A percentile compares a stretch with the other conserved stretches of the same genome.
Conservation (phyloP, 2,888 invertebrate species). For the Branchinecta sandiegonensis region DNA sequence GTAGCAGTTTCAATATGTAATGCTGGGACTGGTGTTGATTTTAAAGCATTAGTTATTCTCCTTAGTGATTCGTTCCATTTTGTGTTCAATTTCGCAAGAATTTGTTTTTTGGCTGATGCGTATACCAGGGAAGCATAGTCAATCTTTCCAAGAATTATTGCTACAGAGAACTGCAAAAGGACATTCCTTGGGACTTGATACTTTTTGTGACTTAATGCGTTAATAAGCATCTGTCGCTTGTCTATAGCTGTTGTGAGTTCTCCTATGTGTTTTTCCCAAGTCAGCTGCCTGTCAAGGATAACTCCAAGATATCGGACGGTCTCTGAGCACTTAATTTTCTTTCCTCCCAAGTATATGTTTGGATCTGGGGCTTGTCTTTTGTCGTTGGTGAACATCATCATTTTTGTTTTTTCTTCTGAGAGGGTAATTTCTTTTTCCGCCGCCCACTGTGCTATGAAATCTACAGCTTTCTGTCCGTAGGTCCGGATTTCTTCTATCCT, state of each 20-base stretch:
- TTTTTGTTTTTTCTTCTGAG: slow-evolving; percentile 1
- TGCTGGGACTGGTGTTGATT: neutral
- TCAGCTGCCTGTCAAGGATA: too few relatives aligned
- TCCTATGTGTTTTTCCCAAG: too few relatives aligned
- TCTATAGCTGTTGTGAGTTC: too few relatives aligned
- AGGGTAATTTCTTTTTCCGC: slow-evolving; percentile 1
- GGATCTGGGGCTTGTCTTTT: slow-evolving; percentile 8
- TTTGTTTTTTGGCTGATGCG: neutral
- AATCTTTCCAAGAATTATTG: neutral
- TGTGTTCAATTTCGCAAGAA: neutral
- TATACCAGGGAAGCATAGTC: neutral
- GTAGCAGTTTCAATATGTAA: neutral
- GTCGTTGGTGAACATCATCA: slow-evolving; percentile 7
- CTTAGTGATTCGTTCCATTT: neutral
- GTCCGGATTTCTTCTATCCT: too few relatives aligned
- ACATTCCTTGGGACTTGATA: neutral
- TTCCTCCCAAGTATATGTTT: neutral
- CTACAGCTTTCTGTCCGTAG: too few relatives aligned
- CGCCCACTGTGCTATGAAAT: too few relatives aligned
- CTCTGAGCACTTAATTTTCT: neutral
- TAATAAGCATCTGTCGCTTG: neutral
- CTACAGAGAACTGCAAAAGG: neutral
- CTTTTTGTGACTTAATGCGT: neutral
- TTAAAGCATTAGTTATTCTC: too few relatives aligned
- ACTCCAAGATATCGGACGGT: neutral